Evolutionary conservation across 2,113 vertebrate genomes (phyloP), one percentile per base, ranked within the genome.

Genomic region (Camelus dromedarius): DNA sequence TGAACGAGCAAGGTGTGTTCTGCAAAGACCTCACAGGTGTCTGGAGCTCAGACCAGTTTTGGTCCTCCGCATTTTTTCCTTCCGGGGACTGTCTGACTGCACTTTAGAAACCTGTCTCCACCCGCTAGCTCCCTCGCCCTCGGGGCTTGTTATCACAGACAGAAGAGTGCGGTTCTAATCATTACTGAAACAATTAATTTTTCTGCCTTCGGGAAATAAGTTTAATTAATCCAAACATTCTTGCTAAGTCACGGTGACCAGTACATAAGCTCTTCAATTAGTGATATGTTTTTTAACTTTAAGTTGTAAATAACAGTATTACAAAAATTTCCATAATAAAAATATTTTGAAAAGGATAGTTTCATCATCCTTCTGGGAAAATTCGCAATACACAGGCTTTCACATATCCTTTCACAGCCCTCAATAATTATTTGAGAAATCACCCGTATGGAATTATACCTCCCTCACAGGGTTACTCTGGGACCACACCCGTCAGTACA

Each of bases 141-240:
- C 4, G 8, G 58, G 96, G 38, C 87, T 92, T 86, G 86, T 86
- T 93, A 96, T 92, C 89, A 73, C 86, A 73, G 93, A 54, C 35
- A 83, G 85, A 76, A 83, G 73, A 84, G 64, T 83, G 80, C 64
- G 83, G 67, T 89, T 95, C 77, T 85, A 85, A 58, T 96, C 92
- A 80, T 96, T 96, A 96, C 46, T 66, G 79, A 96, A 92, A 87
- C 95, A 97, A 97, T 96, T 97, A 98, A 42, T 83, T 96, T 66
- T 67, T 70, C n/a, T 79, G 85, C 96, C 92, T 73, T 64, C 66
- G 75, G 95, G 85, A 95, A 96, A 56, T 82, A 77, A 93, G n/a
- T 81, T 94, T 95, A 95, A 96, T 97, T 97, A 97, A 97, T 96
- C 96, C 92, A 93, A 96, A 85, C 89, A 90, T 89, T 97, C 50